Percentiles rank a stretch among this genome's conserved stretches.
Evolutionary conservation across 2,113 vertebrate genomes (phyloP).

Genomic region (Apteryx owenii): DNA sequence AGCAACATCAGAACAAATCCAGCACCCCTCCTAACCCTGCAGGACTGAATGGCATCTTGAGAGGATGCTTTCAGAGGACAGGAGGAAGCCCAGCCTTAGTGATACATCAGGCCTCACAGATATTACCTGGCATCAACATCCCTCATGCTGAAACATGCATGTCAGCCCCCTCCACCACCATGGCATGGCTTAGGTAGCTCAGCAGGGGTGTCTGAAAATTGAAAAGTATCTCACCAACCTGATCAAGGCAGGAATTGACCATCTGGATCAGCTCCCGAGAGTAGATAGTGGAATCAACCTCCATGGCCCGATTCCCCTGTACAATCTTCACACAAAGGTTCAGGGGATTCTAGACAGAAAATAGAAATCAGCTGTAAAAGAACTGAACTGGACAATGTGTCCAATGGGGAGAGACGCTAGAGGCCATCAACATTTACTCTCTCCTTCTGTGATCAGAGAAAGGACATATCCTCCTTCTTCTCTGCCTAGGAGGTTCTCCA

Average conservation of each 20-base stretch:
- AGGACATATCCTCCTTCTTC: background rate
- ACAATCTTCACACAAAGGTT: conserved; percentile 99
- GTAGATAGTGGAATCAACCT: conserved; percentile 89
- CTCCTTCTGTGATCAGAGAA: background rate
- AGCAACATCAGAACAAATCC: background rate
- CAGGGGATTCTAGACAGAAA: conserved; percentile 88
- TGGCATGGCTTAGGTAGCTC: background rate
- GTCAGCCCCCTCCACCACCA: background rate
- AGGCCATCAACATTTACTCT: background rate
- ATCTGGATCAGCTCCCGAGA: conserved; percentile 88
- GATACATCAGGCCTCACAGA: background rate
- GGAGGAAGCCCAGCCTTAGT: background rate
- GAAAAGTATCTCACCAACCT: conserved; percentile 78
- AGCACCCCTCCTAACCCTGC: background rate
- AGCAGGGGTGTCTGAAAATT: background rate
- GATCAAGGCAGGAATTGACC: conserved; percentile 91
- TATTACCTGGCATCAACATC: background rate
- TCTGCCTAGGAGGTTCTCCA: background rate
- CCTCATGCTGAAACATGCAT: background rate
- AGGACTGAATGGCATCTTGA: background rate
- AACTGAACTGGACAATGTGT: background rate
- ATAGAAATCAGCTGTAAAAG: background rate
- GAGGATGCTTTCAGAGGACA: background rate
- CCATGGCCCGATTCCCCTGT: conserved; percentile 96
- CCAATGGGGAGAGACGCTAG: background rate